Conservation (phyloP, 2,113 vertebrate species). For the Erythrolamprus reginae region DNA sequence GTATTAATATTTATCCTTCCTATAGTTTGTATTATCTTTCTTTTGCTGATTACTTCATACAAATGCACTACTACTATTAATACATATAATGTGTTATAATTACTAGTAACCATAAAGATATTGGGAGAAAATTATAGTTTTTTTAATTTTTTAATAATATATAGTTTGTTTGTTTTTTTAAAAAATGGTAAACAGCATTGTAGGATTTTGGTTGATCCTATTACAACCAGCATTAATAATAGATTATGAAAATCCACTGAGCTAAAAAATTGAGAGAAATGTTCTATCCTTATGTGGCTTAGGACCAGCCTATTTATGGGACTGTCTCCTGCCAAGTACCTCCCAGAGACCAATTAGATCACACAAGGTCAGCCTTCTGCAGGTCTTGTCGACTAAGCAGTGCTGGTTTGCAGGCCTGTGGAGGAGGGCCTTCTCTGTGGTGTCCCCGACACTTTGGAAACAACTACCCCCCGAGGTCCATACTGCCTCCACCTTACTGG, state of each 20-base stretch:
- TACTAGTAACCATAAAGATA: constrained; percentile 9
- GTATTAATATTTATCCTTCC: constrained; percentile 36
- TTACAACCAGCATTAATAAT: neutral
- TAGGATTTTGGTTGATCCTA: neutral
- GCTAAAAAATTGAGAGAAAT: rapidly evolving
- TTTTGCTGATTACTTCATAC: constrained; percentile 19
- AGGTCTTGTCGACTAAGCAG: too few relatives aligned
- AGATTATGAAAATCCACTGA: neutral
- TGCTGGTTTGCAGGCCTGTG: too few relatives aligned
- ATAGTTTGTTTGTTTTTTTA: constrained; percentile 6
- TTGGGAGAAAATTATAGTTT: neutral
- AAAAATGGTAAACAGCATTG: constrained; percentile 3
- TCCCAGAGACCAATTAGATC: too few relatives aligned
- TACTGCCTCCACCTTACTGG: too few relatives aligned
- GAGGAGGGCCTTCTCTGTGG: too few relatives aligned
- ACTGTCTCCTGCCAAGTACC: too few relatives aligned
- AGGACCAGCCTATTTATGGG: too few relatives aligned
- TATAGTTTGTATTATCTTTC: constrained; percentile 50
- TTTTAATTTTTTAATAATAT: neutral
- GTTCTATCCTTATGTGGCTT: too few relatives aligned
- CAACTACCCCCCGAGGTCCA: too few relatives aligned
- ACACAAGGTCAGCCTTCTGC: too few relatives aligned
- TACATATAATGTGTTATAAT: constrained; percentile 29
- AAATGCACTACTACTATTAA: neutral
- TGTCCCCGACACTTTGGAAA: too few relatives aligned